A percentile compares a stretch with the other conserved stretches of the same genome.
Evolutionary conservation across 2,797 vertebrate species (phyloP).

Genomic region (Ctenosaura bakeri): DNA sequence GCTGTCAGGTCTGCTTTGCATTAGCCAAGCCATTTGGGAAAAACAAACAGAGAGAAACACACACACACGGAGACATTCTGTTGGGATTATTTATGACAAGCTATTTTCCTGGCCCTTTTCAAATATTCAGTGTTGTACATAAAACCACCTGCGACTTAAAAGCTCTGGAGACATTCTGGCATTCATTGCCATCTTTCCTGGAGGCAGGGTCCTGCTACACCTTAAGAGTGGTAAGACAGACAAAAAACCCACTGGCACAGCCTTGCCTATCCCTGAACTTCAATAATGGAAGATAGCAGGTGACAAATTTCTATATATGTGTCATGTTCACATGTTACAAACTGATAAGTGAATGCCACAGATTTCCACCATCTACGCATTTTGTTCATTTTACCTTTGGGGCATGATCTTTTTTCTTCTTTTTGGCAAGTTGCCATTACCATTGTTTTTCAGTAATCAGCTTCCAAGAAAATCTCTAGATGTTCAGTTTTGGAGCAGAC

Average conservation of each 20-base stretch:
- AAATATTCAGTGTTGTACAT: slow-evolving; percentile 67
- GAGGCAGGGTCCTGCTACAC: background rate
- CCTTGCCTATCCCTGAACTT: background rate
- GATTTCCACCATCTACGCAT: no score
- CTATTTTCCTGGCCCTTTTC: slow-evolving; percentile 63
- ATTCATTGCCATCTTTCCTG: background rate
- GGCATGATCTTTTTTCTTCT: no score
- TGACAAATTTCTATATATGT: no score
- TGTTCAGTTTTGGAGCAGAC: no score
- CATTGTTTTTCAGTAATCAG: no score
- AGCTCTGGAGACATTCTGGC: slow-evolving; percentile 37
- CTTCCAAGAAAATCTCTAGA: no score
- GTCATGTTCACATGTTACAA: no score
- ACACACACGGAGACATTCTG: slow-evolving; percentile 26
- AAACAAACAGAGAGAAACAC: slow-evolving; percentile 31
- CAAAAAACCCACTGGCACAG: background rate
- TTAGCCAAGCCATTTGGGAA: slow-evolving; percentile 70
- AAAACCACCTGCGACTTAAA: slow-evolving; percentile 70
- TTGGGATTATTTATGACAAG: slow-evolving; percentile 71
- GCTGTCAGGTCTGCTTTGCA: slow-evolving; percentile 71
- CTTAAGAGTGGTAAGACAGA: background rate
- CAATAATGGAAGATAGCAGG: no score
- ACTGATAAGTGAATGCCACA: no score
- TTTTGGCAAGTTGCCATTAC: no score
- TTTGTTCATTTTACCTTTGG: no score